These are phyloP conservation scores for Macroglossus sobrinus DNA, from an alignment of 2,113 vertebrate genomes.

Conservation along the genomic window DNA sequence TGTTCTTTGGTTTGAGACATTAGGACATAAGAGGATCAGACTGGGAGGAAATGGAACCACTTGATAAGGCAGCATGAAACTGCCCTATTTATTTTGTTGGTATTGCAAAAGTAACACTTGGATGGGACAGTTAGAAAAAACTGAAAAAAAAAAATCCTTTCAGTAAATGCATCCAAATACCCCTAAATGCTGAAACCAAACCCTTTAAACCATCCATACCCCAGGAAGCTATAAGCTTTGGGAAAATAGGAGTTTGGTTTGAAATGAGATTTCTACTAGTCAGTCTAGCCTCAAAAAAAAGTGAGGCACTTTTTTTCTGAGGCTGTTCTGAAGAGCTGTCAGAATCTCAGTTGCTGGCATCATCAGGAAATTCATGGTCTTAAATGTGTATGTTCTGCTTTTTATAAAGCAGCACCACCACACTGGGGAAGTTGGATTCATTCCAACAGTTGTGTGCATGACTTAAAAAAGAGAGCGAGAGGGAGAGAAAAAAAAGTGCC, in stretches of 20 bases:
- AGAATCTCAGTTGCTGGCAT: constrained; percentile 41
- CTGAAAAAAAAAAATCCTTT: constrained; percentile 37
- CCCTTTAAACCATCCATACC: neutral
- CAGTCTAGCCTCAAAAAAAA: neutral
- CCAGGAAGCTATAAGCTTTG: constrained; percentile 26
- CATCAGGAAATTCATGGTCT: constrained; percentile 9
- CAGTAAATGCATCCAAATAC: constrained; percentile 43
- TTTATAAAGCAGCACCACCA: constrained; percentile 38
- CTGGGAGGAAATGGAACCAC: neutral
- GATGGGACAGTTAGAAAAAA: constrained; percentile 21
- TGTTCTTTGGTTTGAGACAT: constrained; percentile 29
- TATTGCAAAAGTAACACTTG: constrained; percentile 33
- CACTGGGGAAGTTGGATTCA: constrained; percentile 15
- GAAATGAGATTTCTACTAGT: constrained; percentile 42
- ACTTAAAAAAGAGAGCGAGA: constrained; percentile 54
- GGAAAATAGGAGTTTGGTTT: constrained; percentile 33
- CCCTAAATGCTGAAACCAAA: neutral
- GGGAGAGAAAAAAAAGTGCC: constrained; percentile 8
- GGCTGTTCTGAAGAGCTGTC: neutral
- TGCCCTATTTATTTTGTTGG: constrained; percentile 32
- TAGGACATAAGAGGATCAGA: neutral
- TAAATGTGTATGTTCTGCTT: constrained; percentile 42
- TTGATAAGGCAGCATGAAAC: constrained; percentile 3
- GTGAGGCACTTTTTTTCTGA: constrained; percentile 15
- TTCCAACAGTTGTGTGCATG: constrained; percentile 40